phyloP scores from a whole-genome alignment of 2,797 vertebrate genomes.

The Sphenopsis melanotis region DNA sequence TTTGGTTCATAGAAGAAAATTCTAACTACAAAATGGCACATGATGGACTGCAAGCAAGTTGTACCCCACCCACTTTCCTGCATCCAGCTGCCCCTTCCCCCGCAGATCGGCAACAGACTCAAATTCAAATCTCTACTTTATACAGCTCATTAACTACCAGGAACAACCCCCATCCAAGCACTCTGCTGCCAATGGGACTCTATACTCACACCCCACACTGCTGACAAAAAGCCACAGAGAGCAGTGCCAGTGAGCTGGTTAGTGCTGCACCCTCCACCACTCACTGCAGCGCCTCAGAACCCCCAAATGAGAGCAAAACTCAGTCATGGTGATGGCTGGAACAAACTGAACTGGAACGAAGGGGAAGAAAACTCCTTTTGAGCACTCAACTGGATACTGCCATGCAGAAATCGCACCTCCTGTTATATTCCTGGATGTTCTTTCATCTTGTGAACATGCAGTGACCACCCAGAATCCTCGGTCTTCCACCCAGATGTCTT shows the following conservation, averaged over 20 bases:
- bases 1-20: background rate
- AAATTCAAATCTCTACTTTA: background rate
- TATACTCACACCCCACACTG: background rate
- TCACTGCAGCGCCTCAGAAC: background rate
- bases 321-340: background rate
- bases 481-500: background rate
- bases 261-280: background rate
- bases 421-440: fast-evolving
- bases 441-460: fast-evolving
- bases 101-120: background rate
- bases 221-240: background rate
- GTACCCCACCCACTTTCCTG: background rate
- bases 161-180: fast-evolving
- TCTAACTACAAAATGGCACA: background rate
- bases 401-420: background rate
- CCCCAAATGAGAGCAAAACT: background rate
- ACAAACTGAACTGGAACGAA: background rate
- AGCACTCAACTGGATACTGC: background rate
- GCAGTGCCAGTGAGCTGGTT: background rate
- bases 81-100: background rate
- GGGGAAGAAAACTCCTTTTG: background rate
- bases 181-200: background rate
- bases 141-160: fast-evolving
- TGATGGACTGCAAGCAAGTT: background rate
- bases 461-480: background rate